Base-by-base conservation (phyloP, 1,140 invertebrate species). In the Achatina immaculata region DNA sequence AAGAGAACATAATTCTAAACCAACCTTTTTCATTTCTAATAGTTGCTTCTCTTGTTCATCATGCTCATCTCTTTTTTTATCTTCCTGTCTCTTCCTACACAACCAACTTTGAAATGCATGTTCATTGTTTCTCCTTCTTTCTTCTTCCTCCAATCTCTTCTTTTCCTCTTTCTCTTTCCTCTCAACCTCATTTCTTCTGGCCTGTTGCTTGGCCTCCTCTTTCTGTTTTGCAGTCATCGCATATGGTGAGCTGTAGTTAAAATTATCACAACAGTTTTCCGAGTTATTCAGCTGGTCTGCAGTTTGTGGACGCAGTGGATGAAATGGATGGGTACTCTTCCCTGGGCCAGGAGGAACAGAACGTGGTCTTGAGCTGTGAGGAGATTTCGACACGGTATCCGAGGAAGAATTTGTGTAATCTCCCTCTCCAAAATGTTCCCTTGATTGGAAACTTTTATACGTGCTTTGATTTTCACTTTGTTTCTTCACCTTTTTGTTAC, bases 241-340 rank as follows among this genome's bases (percentile, higher is more conserved):
- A 85, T 90, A 90, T 31, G 88, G 88, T 31, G 89, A 90, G 75
- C 78, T 82, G 76, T 90, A 90, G 77, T 84, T 76, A 80, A 85
- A 85, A 51, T 85, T 84, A 28, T 83, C 77, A 40, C 83, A 77
- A 66, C 65, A 43, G 48, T 48, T 24, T 11, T 66, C 65, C 16
- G 51, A 65, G 7, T 19, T 31, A 16, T 21, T 51, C 2, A 14
- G 24, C 7, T 43, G 38, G 31, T 34, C 40, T 36, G 82, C 82
- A 9, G 82, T 75, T 48, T 71, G 73, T 0, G 78, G 82, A 9
- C 78, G 48, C 19, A 72, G 51, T 9, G 82, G 80, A 24, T 75
- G 43, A 21, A 45, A 31, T 3, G 71, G 58, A 11, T 69, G 76
- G 19, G 45, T 36, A 48, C 16, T 80, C 28, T 62, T 65, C 7